phyloP scores from a whole-genome alignment of 2,888 invertebrate species.

The Myathropa florea region DNA sequence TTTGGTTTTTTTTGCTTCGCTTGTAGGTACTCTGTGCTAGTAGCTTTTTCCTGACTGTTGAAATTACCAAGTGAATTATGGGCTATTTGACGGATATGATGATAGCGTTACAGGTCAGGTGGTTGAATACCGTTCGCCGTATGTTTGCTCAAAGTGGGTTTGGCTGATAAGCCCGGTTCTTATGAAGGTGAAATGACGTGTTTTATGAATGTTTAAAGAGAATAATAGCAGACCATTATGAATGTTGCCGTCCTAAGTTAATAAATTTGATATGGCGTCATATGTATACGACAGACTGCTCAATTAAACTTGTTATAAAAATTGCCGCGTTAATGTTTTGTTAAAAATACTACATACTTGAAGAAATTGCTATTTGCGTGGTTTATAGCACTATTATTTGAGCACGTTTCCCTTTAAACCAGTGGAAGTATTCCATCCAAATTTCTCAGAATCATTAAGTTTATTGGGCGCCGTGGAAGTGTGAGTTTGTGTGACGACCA shows the following conservation, averaged over 20 bases:
- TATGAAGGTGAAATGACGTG: not conserved
- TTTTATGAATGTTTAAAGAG: constrained; percentile 9
- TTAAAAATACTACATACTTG: not conserved
- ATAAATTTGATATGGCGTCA: not conserved
- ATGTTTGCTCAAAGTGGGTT: constrained; percentile 8
- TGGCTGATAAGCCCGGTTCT: not conserved
- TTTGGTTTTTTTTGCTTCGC: not conserved
- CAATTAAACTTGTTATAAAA: not conserved
- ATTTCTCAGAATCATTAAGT: no score
- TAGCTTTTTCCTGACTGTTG: not conserved
- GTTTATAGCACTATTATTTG: not conserved
- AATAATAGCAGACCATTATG: not conserved
- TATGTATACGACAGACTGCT: not conserved
- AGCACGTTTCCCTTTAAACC: no score
- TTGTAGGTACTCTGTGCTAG: not conserved
- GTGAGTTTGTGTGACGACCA: no score
- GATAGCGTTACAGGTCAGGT: constrained; percentile 14
- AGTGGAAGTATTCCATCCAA: no score
- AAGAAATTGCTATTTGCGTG: not conserved
- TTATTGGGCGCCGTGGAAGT: no score
- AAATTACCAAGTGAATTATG: constrained; percentile 39
- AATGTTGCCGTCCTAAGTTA: not conserved
- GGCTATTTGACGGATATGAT: constrained; percentile 15
- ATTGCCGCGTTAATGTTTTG: not conserved
- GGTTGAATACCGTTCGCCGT: constrained; percentile 11